Evolutionary conservation across 1,140 invertebrate genomes (phyloP).

Genomic region (Cyrtorhinus lividipennis): DNA sequence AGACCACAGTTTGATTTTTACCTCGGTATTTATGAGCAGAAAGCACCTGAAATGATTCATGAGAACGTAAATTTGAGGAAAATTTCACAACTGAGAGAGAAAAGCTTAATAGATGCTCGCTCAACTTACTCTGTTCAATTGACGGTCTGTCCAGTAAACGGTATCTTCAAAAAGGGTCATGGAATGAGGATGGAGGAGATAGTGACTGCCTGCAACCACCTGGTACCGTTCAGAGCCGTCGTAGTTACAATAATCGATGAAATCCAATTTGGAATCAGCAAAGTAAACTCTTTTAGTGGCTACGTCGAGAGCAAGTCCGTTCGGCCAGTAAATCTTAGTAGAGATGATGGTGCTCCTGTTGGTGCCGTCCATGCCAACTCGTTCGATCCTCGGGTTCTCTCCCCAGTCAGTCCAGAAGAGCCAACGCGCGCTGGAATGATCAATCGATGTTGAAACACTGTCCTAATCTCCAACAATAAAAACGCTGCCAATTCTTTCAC

Average conservation of each 20-base stretch:
- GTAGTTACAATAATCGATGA: constrained; percentile 97
- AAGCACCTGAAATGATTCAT: constrained; percentile 29
- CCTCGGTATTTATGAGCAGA: constrained; percentile 85
- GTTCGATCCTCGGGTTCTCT: constrained; percentile 88
- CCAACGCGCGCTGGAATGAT: constrained; percentile 51
- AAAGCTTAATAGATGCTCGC: background rate
- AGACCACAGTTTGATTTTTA: constrained; percentile 80
- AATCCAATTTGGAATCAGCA: constrained; percentile 93
- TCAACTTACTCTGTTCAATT: constrained; percentile 58
- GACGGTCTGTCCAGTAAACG: constrained; percentile 92
- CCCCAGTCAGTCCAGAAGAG: constrained; percentile 99
- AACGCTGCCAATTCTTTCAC: too few relatives aligned
- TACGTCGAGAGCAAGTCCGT: constrained; percentile 87
- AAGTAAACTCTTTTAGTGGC: constrained; percentile 91
- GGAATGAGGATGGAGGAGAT: constrained; percentile 88
- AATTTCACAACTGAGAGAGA: background rate
- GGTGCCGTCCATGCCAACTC: constrained; percentile 89
- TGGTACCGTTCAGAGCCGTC: constrained; percentile 81
- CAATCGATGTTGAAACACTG: too few relatives aligned
- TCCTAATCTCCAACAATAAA: too few relatives aligned
- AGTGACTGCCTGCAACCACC: constrained; percentile 74
- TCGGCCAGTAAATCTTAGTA: constrained; percentile 97
- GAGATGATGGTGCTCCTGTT: constrained; percentile 75
- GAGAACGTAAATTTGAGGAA: background rate
- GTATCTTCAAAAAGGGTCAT: constrained; percentile 84